Percentiles rank a stretch among this genome's conserved stretches.
phyloP scores from a whole-genome alignment of 2,113 vertebrate genomes.

The Perca fluviatilis region DNA sequence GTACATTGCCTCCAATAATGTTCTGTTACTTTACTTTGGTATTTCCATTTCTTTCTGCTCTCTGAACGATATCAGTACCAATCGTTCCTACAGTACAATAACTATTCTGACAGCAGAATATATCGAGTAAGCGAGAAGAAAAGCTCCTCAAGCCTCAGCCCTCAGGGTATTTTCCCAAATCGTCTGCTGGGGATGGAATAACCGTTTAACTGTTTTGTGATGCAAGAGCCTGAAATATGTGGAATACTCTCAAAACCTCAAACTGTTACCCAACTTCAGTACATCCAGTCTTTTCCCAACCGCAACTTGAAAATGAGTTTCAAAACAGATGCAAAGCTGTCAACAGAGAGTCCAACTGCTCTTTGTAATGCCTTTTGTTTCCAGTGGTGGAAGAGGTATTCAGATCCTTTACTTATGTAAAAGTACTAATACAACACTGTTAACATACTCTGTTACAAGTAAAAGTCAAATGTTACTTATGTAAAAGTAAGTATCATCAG shows the following conservation, averaged over 20 bases:
- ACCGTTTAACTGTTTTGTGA: slow-evolving; percentile 4
- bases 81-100: background rate
- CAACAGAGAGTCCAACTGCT: slow-evolving; percentile 13
- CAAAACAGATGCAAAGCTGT: slow-evolving; percentile 30
- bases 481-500: no score
- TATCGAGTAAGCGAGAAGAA: background rate
- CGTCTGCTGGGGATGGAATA: slow-evolving; percentile 16
- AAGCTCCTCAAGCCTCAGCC: background rate
- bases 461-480: no score
- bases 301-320: slow-evolving; percentile 38
- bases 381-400: no score
- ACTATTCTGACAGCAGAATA: background rate
- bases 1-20: background rate
- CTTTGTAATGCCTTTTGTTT: no score
- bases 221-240: slow-evolving; percentile 29
- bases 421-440: no score
- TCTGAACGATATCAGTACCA: background rate
- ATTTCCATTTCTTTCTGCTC: background rate
- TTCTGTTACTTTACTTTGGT: background rate
- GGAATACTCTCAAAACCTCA: slow-evolving; percentile 20
- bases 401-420: no score
- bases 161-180: slow-evolving; percentile 23
- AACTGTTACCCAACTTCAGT: slow-evolving; percentile 27
- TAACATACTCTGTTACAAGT: no score
- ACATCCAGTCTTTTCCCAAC: slow-evolving; percentile 4